Conservation (phyloP, 2,888 invertebrate species). For the Leptura quadrifasciata region DNA sequence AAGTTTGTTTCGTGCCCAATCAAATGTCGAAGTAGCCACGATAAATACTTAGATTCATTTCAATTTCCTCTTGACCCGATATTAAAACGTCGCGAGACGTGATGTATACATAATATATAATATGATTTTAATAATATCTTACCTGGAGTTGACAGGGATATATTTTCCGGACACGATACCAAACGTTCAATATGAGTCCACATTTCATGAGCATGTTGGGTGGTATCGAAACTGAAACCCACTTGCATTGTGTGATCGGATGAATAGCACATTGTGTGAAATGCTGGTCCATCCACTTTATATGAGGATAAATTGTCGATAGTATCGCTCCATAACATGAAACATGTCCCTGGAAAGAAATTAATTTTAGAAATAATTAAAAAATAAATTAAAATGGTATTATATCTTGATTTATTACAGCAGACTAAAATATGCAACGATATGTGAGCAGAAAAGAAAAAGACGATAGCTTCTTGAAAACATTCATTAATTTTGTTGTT, state of each 20-base stretch:
- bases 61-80: neutral
- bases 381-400: slow-evolving; percentile 16
- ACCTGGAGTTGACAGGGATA: slow-evolving; percentile 83
- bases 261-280: slow-evolving; percentile 89
- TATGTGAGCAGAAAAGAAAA: too few species aligned
- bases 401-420: slow-evolving; percentile 13
- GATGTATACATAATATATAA: slow-evolving; percentile 1
- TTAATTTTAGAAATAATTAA: slow-evolving; percentile 24
- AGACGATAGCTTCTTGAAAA: too few species aligned
- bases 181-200: slow-evolving; percentile 82
- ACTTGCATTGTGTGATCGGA: slow-evolving; percentile 85
- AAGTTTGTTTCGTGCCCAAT: too few species aligned
- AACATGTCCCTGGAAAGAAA: slow-evolving; percentile 80
- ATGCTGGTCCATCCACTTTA: slow-evolving; percentile 82
- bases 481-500: too few species aligned
- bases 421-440: neutral
- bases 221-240: slow-evolving; percentile 87
- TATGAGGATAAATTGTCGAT: slow-evolving; percentile 88
- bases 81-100: slow-evolving; percentile 1
- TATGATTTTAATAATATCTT: slow-evolving; percentile 38
- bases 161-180: slow-evolving; percentile 86
- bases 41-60: neutral
- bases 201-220: slow-evolving; percentile 83
- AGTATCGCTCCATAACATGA: slow-evolving; percentile 87
- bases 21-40: too few species aligned